Evolutionary conservation across 2,797 vertebrate species (phyloP).

Genomic region (Micropoecilia bifurca): DNA sequence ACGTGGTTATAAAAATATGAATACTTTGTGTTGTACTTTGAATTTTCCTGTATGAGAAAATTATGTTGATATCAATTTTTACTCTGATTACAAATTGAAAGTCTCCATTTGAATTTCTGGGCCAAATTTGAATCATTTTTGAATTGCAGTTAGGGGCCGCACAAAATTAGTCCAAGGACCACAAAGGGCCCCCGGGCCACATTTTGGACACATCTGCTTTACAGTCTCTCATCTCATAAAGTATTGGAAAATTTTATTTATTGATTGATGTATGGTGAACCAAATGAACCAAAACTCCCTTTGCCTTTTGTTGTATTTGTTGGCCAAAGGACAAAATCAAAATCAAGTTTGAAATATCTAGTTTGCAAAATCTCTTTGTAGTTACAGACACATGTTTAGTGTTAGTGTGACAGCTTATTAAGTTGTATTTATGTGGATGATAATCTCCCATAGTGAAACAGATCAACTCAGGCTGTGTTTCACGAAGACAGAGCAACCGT

Average conservation of each 20-base stretch:
- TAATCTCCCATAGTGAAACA: slow-evolving; percentile 37
- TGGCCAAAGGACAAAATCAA: not conserved
- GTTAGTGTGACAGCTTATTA: slow-evolving; percentile 56
- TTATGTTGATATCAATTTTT: too few relatives aligned
- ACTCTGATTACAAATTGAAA: too few relatives aligned
- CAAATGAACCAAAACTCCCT: not conserved
- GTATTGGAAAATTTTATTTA: not conserved
- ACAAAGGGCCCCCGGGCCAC: too few relatives aligned
- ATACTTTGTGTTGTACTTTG: too few relatives aligned
- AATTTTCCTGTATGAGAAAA: too few relatives aligned
- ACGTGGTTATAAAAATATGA: too few relatives aligned
- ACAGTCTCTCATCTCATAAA: not conserved
- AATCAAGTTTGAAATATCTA: not conserved
- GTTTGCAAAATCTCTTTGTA: slow-evolving; percentile 12
- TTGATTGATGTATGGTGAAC: not conserved
- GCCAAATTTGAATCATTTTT: too few relatives aligned
- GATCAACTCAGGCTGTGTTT: slow-evolving; percentile 33
- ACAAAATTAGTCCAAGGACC: too few relatives aligned
- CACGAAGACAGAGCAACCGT: not conserved
- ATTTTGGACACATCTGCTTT: too few relatives aligned
- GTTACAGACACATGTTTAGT: slow-evolving; percentile 50
- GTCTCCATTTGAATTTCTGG: too few relatives aligned
- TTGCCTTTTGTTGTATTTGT: not conserved
- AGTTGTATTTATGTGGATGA: slow-evolving; percentile 56
- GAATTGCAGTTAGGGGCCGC: too few relatives aligned